phyloP scores from a whole-genome alignment of 2,797 vertebrate genomes.

The Bradypus variegatus region DNA sequence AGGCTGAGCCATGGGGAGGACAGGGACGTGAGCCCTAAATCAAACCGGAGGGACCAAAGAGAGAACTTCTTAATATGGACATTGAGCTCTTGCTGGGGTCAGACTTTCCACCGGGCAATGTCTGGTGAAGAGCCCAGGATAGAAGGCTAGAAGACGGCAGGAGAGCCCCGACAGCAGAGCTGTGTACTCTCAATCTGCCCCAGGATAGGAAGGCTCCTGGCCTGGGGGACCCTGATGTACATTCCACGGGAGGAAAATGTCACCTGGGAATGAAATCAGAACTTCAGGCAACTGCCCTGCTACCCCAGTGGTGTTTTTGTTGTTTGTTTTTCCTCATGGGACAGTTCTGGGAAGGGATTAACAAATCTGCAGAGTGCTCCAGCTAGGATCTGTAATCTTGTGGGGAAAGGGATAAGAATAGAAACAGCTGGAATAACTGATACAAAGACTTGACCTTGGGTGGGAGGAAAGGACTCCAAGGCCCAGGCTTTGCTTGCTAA shows the following conservation, averaged over 20 bases:
- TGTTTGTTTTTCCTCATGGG: not conserved
- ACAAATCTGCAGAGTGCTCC: not conserved
- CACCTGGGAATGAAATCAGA: not conserved
- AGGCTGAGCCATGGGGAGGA: not conserved
- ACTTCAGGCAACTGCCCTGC: not conserved
- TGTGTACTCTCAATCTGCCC: not conserved
- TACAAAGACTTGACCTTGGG: not conserved
- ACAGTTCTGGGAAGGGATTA: not conserved
- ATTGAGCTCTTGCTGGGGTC: not conserved
- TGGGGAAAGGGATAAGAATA: not conserved
- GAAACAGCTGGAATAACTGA: not conserved
- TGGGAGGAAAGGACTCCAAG: not conserved
- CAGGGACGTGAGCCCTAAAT: not conserved
- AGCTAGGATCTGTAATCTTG: not conserved
- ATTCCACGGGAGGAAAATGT: not conserved
- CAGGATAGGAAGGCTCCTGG: not conserved
- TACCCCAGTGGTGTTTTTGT: not conserved
- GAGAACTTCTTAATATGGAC: not conserved
- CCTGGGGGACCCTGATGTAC: not conserved
- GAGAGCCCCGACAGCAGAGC: not conserved
- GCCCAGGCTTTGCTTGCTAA: not conserved
- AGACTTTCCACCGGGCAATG: not conserved
- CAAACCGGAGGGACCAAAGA: not conserved
- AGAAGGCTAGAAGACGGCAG: not conserved
- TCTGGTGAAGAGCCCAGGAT: not conserved